A percentile compares a stretch with the other conserved stretches of the same genome.
Evolutionary conservation across 2,888 invertebrate genomes (phyloP).

Genomic region (Linnaemya tessellans): DNA sequence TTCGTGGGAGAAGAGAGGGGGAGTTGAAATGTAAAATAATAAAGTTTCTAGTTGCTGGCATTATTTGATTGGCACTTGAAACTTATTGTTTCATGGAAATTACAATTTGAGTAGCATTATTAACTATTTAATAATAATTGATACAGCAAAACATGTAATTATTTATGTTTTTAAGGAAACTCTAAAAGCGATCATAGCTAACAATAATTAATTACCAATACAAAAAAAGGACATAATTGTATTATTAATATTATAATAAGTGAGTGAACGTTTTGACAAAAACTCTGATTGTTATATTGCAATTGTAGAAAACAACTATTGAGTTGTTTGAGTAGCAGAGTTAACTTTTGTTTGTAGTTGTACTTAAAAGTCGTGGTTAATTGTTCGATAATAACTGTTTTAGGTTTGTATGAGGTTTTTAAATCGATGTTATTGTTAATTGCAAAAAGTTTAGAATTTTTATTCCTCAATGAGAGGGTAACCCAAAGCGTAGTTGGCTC

Average conservation of each 20-base stretch:
- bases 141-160: background rate
- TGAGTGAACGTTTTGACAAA: background rate
- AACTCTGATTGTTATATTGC: background rate
- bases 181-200: background rate
- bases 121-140: conserved; percentile 16
- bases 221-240: conserved; percentile 1
- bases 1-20: background rate
- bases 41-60: conserved; percentile 41
- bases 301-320: background rate
- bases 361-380: background rate
- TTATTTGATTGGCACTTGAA: background rate
- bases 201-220: conserved; percentile 3
- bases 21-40: background rate
- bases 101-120: conserved; percentile 4
- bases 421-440: background rate
- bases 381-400: background rate
- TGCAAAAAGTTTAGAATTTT: background rate
- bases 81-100: conserved; percentile 1
- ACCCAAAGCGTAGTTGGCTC: too few relatives aligned
- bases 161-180: background rate
- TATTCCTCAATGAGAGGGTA: too few relatives aligned
- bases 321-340: background rate
- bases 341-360: background rate
- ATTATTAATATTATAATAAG: background rate
- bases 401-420: background rate